phyloP scores from a whole-genome alignment of 2,113 vertebrate genomes.

The Macaca nemestrina region DNA sequence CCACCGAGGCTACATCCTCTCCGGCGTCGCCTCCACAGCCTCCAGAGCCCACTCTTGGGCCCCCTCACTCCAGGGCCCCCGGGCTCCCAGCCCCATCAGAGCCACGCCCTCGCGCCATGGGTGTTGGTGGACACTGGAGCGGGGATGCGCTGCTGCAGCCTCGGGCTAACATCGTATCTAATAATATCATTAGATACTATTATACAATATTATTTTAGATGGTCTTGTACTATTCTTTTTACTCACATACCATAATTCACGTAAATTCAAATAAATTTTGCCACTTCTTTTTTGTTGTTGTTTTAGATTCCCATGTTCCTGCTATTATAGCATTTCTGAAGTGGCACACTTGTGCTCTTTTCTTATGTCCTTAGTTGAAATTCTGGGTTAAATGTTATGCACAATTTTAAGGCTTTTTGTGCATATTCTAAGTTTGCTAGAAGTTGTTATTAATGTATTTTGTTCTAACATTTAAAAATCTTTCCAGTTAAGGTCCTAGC shows the following conservation, averaged over 20 bases:
- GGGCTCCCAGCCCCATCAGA: too few relatives aligned
- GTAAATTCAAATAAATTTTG: neutral
- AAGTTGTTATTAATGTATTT: neutral
- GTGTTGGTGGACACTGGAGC: too few relatives aligned
- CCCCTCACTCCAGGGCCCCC: too few relatives aligned
- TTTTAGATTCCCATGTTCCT: neutral
- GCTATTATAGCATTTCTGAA: neutral
- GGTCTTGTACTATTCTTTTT: neutral
- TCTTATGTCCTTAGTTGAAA: neutral
- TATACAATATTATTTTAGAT: neutral
- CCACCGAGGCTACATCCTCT: too few relatives aligned
- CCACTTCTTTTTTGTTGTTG: neutral
- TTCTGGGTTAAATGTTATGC: neutral
- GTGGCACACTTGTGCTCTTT: neutral
- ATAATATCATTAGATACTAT: neutral
- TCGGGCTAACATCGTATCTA: too few relatives aligned
- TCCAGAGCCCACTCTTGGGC: too few relatives aligned
- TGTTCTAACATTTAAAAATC: neutral
- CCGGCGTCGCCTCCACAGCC: too few relatives aligned
- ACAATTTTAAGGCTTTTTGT: neutral
- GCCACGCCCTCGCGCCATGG: fast-evolving
- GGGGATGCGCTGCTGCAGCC: too few relatives aligned
- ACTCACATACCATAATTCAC: neutral
- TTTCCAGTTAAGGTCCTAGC: neutral
- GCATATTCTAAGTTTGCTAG: neutral